Conservation (phyloP, 1,140 invertebrate species). For the Sesamia nonagrioides region DNA sequence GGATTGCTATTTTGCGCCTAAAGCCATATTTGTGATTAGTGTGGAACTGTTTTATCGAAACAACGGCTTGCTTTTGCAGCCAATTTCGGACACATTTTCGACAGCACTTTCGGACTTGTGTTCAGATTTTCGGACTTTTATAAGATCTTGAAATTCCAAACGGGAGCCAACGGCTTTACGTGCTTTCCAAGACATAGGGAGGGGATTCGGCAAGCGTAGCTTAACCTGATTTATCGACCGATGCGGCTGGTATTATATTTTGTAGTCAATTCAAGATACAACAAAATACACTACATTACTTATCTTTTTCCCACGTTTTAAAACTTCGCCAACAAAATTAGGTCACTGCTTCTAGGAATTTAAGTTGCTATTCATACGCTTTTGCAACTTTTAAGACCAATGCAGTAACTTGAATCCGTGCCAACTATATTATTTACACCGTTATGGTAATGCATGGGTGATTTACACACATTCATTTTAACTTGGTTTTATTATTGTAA, state of each 20-base stretch:
- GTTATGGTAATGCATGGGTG: not conserved
- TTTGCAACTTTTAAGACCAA: slow-evolving; percentile 44
- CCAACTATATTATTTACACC: slow-evolving; percentile 17
- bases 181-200: too few relatives aligned
- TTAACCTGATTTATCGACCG: too few relatives aligned
- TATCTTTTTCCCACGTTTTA: slow-evolving; percentile 9
- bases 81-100: too few relatives aligned
- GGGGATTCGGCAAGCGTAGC: too few relatives aligned
- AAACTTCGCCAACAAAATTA: slow-evolving; percentile 12
- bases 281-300: not conserved
- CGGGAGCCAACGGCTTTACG: too few relatives aligned
- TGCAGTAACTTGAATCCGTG: slow-evolving; percentile 27
- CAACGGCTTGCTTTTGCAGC: not conserved
- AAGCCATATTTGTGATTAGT: not conserved
- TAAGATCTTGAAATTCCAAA: too few relatives aligned
- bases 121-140: too few relatives aligned
- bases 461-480: slow-evolving; percentile 14
- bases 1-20: slow-evolving; percentile 44
- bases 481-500: not conserved
- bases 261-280: not conserved
- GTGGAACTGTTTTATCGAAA: slow-evolving; percentile 14
- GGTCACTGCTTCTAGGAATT: slow-evolving; percentile 15
- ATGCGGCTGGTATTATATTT: too few relatives aligned
- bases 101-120: too few relatives aligned
- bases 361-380: slow-evolving; percentile 30